These are phyloP conservation scores for Cecropterus lyciades DNA, from an alignment of 1,140 invertebrate genomes.

Conservation along the genomic window DNA sequence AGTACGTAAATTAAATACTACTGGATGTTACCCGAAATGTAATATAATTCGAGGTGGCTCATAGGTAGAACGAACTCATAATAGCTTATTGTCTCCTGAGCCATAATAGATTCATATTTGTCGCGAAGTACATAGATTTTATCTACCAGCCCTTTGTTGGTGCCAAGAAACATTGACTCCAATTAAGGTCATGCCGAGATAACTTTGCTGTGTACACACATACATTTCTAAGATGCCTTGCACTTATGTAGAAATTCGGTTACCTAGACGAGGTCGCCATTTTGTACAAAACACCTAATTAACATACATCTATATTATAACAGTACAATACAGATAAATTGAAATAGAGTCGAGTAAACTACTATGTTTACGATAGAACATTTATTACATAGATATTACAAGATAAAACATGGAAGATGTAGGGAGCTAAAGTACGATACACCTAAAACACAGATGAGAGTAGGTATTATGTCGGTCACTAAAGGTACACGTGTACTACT, in stretches of 20 bases:
- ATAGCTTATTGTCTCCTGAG: constrained; percentile 21
- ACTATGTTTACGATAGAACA: constrained; percentile 81
- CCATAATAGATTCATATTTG: not conserved
- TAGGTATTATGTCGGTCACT: constrained; percentile 41
- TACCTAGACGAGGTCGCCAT: constrained; percentile 80
- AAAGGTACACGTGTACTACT: constrained; percentile 46
- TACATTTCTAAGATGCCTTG: constrained; percentile 50
- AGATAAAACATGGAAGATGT: constrained; percentile 74
- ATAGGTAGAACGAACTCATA: constrained; percentile 11
- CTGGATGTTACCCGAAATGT: too few species aligned
- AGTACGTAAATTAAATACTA: too few species aligned
- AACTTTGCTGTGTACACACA: constrained; percentile 19
- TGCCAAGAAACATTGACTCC: constrained; percentile 16
- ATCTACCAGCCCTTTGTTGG: not conserved
- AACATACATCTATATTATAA: constrained; percentile 63
- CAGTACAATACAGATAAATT: constrained; percentile 76
- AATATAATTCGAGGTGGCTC: not conserved
- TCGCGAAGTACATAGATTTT: constrained; percentile 5
- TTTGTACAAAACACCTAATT: constrained; percentile 80
- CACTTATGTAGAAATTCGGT: constrained; percentile 80
- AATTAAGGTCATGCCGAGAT: not conserved
- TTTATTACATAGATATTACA: constrained; percentile 72
- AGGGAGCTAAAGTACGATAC: constrained; percentile 66
- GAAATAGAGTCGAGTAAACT: constrained; percentile 73
- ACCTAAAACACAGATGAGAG: constrained; percentile 67